Conservation (phyloP, 2,113 vertebrate genomes). For the Emydocephalus ijimae region DNA sequence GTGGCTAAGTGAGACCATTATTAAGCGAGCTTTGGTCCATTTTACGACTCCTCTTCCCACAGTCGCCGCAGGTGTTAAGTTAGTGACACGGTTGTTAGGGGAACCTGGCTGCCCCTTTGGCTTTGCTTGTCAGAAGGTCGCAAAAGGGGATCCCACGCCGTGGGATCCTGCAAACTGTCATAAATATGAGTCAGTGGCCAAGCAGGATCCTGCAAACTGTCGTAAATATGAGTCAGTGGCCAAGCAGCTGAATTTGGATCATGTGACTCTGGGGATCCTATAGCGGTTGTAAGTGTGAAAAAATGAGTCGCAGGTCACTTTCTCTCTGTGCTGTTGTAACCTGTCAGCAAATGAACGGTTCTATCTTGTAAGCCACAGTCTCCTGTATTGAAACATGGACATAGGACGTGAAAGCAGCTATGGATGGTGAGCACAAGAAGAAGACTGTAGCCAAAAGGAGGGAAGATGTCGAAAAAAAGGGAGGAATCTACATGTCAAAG, state of each 20-base stretch:
- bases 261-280: neutral
- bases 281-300: neutral
- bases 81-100: too few species aligned
- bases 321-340: neutral
- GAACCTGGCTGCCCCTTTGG: too few species aligned
- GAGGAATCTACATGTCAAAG: neutral
- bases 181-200: neutral
- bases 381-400: neutral
- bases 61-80: too few species aligned
- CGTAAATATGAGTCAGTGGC: neutral
- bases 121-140: neutral
- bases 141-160: neutral
- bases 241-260: neutral
- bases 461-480: too few species aligned
- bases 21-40: too few species aligned
- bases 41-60: too few species aligned
- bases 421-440: neutral
- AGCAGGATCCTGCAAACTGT: neutral
- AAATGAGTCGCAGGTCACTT: too few species aligned
- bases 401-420: neutral
- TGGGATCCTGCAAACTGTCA: neutral
- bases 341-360: neutral
- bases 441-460: neutral
- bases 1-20: too few species aligned
- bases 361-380: too few species aligned